Percentiles rank a stretch among this genome's conserved stretches.
These are phyloP conservation scores for Brachypalpus laphriformis DNA, from an alignment of 2,888 invertebrate species.

Conservation along the genomic window DNA sequence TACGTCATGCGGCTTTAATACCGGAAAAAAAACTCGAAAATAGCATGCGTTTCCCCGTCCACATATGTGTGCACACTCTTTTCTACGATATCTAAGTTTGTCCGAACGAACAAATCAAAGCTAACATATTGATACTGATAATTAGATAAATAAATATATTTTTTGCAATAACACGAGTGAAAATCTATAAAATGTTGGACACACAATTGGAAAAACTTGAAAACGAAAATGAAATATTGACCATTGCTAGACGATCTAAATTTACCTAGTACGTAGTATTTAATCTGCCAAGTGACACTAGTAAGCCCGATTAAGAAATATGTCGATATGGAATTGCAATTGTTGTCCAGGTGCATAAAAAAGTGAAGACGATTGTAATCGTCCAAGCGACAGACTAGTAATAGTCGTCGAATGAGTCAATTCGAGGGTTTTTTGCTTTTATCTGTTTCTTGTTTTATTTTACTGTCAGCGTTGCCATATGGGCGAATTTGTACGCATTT, in stretches of 20 bases:
- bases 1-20: slow-evolving; percentile 29
- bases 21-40: background rate
- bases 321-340: background rate
- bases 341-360: background rate
- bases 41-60: background rate
- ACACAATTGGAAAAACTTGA: background rate
- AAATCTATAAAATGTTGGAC: background rate
- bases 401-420: no score
- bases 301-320: no score
- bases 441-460: no score
- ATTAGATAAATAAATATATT: background rate
- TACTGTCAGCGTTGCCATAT: no score
- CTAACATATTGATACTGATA: background rate
- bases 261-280: background rate
- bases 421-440: no score
- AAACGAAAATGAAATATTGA: background rate
- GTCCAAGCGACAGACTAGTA: no score
- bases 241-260: background rate
- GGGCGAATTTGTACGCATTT: no score
- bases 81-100: background rate
- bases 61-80: background rate
- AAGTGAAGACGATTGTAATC: no score
- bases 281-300: background rate
- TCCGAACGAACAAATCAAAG: background rate
- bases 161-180: background rate